Base-by-base conservation (phyloP, 2,888 invertebrate species). In the Drosophila vallismaia region DNA sequence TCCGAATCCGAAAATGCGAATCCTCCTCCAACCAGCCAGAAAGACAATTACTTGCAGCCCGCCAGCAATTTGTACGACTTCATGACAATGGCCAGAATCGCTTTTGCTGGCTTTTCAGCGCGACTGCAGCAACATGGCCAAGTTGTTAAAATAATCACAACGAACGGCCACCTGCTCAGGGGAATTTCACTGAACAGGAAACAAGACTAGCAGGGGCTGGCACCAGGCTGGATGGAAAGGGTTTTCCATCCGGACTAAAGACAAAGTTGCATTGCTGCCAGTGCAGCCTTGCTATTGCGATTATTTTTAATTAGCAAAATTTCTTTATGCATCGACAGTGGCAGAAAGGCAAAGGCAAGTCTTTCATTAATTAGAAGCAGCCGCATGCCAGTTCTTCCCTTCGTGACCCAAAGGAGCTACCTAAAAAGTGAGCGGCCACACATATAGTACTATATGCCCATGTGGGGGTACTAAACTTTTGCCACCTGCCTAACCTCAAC, bases 21-120 rank as follows among this genome's bases (percentile, higher is more conserved):
- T 75, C 77, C 77, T 72, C 66, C 36, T 75, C 64, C 70, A 84
- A 64, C 82, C 71, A 77, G 77, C 70, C 79, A 77, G 80, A 82
- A 77, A 79, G 83, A 87, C 83, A 84, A 84, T 84, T 84, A 84
- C 86, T 86, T 83, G 84, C 88, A 84, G 88, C 78, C 88, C 88
- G 76, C 76, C 60, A 84, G 83, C 86, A 76, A 81, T 87, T 82
- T 87, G 72, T 73, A 71, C 46, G 79, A 62, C 59, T 71, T 74
- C 66, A 51, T 46, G 12, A 31, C 33, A 29, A 29, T 14, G 60
- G 24, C 45, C n/a, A 45, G 24, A 52, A 66, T 48, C 46, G 31
- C 53, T 40, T 45, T 33, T 10, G 12, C 50, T 50, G 10, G 50
- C 49, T 42, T 53, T 38, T 50, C 28, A 53, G 36, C 36, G 28